These are phyloP conservation scores for Tenthredo scrophulariae DNA, from an alignment of 2,888 invertebrate species.

Conservation along the genomic window DNA sequence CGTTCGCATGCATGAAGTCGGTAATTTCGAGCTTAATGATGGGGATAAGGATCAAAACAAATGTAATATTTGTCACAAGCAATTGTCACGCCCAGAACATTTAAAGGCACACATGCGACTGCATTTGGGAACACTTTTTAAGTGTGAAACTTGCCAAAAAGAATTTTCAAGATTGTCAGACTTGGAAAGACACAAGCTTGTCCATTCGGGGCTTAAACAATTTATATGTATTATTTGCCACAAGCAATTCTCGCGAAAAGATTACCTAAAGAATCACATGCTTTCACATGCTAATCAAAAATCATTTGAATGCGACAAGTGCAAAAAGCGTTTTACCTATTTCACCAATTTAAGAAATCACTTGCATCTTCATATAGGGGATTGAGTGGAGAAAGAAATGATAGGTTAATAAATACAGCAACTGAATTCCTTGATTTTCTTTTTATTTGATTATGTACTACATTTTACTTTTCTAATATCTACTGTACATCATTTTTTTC, in stretches of 20 bases:
- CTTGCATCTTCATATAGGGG: slow-evolving; percentile 25
- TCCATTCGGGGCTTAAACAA: slow-evolving; percentile 80
- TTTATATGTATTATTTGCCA: slow-evolving; percentile 81
- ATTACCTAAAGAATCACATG: slow-evolving; percentile 77
- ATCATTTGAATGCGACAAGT: slow-evolving; percentile 45
- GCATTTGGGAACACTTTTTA: slow-evolving; percentile 39
- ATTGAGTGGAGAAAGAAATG: background rate
- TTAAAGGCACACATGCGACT: slow-evolving; percentile 41
- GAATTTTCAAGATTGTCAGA: slow-evolving; percentile 63
- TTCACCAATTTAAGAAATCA: slow-evolving; percentile 45
- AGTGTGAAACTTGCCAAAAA: slow-evolving; percentile 37
- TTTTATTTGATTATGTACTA: background rate
- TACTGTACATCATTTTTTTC: background rate
- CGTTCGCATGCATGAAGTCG: slow-evolving; percentile 13
- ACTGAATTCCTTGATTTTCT: background rate
- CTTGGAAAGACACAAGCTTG: slow-evolving; percentile 83
- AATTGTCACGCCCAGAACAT: slow-evolving; percentile 35
- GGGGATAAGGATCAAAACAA: slow-evolving; percentile 7
- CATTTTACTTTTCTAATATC: background rate
- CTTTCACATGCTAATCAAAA: slow-evolving; percentile 43
- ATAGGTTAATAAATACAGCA: background rate
- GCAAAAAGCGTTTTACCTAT: slow-evolving; percentile 40
- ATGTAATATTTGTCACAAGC: slow-evolving; percentile 34
- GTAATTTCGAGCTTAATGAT: background rate
- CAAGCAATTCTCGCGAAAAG: slow-evolving; percentile 82